These are phyloP conservation scores for Luehdorfia chinensis DNA, from an alignment of 1,140 invertebrate genomes.

Conservation along the genomic window DNA sequence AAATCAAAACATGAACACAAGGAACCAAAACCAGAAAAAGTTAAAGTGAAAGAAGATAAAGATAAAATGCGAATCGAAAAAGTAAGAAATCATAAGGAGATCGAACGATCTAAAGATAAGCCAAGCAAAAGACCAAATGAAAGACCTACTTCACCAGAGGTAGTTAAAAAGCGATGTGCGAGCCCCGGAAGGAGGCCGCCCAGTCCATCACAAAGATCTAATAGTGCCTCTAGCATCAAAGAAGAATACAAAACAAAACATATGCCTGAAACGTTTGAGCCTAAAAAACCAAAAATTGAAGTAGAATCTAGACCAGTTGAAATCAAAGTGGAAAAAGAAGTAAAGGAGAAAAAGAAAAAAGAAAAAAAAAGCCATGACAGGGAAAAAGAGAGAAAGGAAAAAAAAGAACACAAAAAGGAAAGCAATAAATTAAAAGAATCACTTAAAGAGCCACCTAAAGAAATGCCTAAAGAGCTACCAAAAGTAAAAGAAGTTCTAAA, in stretches of 20 bases:
- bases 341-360: constrained; percentile 74
- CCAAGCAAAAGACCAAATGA: constrained; percentile 64
- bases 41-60: constrained; percentile 78
- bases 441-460: constrained; percentile 67
- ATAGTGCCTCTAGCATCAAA: constrained; percentile 72
- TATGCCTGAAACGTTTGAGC: constrained; percentile 61
- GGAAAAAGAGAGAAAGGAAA: constrained; percentile 76
- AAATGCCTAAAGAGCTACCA: constrained; percentile 61
- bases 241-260: constrained; percentile 67
- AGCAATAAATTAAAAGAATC: constrained; percentile 71
- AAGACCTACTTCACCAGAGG: constrained; percentile 69
- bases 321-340: constrained; percentile 58
- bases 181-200: constrained; percentile 74
- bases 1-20: constrained; percentile 79
- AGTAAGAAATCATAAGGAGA: constrained; percentile 79
- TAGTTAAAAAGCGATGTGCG: constrained; percentile 78
- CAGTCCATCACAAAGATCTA: constrained; percentile 63
- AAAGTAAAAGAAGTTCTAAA: constrained; percentile 63
- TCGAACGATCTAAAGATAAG: constrained; percentile 80
- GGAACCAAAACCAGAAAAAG: constrained; percentile 76
- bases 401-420: constrained; percentile 76
- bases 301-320: constrained; percentile 56
- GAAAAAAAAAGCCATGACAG: constrained; percentile 75
- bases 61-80: constrained; percentile 81
- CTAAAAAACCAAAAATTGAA: constrained; percentile 60